Conservation (phyloP, 1,140 invertebrate species). For the fruit fly (Drosophila melanogaster) region Release_6_plus_ISO1_MT NT_033777.3:17065001-17065500, state of each 20-base stretch:
- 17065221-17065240: background rate
- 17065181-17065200: no score
- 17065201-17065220: no score
- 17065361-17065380: constrained; percentile 73
- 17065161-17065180: no score
- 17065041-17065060: background rate
- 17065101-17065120: no score
- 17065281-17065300: constrained; percentile 26
- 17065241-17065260: background rate
- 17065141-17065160: no score
- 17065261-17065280: constrained; percentile 16
- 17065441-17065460: constrained; percentile 81
- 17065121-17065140: no score
- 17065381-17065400: constrained; percentile 82
- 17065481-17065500: constrained; percentile 17
- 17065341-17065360: constrained; percentile 44
- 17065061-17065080: no score
- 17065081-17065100: no score
- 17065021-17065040: background rate
- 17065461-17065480: constrained; percentile 77
- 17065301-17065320: background rate
- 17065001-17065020: constrained; percentile 5
- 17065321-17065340: constrained; percentile 24
- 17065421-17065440: constrained; percentile 82
- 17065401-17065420: constrained; percentile 83